phyloP scores from a whole-genome alignment of 2,797 vertebrate genomes.

The Chaunax sp. region DNA sequence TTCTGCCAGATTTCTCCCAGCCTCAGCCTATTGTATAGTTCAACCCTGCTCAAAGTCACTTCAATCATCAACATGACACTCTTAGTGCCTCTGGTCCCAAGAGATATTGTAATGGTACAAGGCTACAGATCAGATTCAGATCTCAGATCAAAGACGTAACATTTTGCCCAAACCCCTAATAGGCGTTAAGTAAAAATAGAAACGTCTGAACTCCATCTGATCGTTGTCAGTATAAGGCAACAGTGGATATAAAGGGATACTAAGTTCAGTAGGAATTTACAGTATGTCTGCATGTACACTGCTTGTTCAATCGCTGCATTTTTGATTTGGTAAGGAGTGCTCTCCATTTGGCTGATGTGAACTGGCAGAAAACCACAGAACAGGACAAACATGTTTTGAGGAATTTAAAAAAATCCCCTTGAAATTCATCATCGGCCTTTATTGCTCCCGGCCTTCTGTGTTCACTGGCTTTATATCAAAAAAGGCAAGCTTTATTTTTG shows the following conservation, averaged over 20 bases:
- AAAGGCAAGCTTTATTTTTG: slow-evolving; percentile 6
- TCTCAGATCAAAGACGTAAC: slow-evolving; percentile 61
- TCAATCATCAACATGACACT: slow-evolving; percentile 60
- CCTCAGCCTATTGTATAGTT: slow-evolving; percentile 57
- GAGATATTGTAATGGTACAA: slow-evolving; percentile 51
- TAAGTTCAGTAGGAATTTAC: slow-evolving; percentile 38
- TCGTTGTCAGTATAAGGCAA: slow-evolving; percentile 32
- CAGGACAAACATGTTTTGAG: slow-evolving; percentile 46
- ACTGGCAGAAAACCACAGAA: slow-evolving; percentile 13
- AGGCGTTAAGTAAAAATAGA: slow-evolving; percentile 72
- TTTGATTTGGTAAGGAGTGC: slow-evolving; percentile 19
- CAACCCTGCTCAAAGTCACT: slow-evolving; percentile 57
- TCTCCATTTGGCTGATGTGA: slow-evolving; percentile 5
- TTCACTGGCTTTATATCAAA: no score
- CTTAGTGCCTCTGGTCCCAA: slow-evolving; percentile 54
- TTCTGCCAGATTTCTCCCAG: slow-evolving; percentile 33
- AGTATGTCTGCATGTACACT: not conserved
- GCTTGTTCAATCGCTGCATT: slow-evolving; percentile 4
- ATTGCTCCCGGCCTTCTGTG: not conserved
- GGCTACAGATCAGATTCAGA: slow-evolving; percentile 60
- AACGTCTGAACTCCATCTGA: slow-evolving; percentile 54
- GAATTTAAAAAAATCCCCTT: slow-evolving; percentile 20
- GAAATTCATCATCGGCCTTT: not conserved
- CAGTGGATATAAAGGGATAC: slow-evolving; percentile 21
- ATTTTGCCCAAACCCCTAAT: slow-evolving; percentile 68